Evolutionary conservation across 2,113 vertebrate genomes (phyloP), one percentile per base, ranked within the genome.

Genomic region (Halichoerus grypus): DNA sequence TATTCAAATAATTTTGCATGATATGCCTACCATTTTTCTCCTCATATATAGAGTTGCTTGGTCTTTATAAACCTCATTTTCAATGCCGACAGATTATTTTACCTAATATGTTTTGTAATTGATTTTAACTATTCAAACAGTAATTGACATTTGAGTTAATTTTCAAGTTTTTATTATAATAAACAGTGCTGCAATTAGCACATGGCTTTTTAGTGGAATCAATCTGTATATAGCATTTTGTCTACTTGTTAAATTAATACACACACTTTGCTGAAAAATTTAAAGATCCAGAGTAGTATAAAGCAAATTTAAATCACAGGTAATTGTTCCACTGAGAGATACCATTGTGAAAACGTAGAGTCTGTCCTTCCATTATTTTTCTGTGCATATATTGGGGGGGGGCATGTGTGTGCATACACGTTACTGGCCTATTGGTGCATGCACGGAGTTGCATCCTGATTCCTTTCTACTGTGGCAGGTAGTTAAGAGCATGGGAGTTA

Each of bases 121-220:
- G 28, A 90, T 72, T 49, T 57, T 85, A 94, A 92, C n/a, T 51
- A 71, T 76, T 84, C 49, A 26, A 63, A 63, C 13, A 80, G 42
- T 86, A 72, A 89, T 53, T 93, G 67, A 63, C 36, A 82, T 67
- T 67, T 61, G 63, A 90, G 42, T 76, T 95, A 80, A 80, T 46
- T 90, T 96, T 96, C n/a, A 81, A 33, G 49, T 69, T 77, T 86
- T 90, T n/a, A 74, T 90, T 69, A 53, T 36, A 83, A 82, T 84
- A 88, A 92, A 69, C 80, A 22, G 55, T 59, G 24, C 19, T 86
- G 11, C 74, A 80, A 81, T 91, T 55, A 92, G 57, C 4, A 76
- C 14, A 21, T 26, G 49, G n/a, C 33, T 91, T 91, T 94, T 76
- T 92, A 59, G 74, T 74, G 55, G 46, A 46, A 87, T 86, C 15